These are phyloP conservation scores for Choloepus hoffmanni DNA, from an alignment of 2,113 vertebrate species.

Conservation along the genomic window DNA sequence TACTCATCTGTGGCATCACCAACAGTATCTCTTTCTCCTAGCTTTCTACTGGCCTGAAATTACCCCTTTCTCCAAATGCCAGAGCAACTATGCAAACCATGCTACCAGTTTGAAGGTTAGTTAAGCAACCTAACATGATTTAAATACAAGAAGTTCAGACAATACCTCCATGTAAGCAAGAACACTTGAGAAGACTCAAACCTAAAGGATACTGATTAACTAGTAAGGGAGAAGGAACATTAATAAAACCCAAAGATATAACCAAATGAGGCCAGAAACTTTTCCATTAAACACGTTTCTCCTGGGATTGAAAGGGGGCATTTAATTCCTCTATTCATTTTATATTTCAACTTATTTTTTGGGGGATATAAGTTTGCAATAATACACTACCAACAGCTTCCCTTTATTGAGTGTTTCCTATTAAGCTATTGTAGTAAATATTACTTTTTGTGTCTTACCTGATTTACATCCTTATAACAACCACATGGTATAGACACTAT, in stretches of 20 bases:
- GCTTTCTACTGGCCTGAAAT: slow-evolving; percentile 10
- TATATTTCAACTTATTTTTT: slow-evolving; percentile 24
- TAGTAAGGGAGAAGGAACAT: neutral
- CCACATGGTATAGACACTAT: neutral
- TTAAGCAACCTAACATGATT: neutral
- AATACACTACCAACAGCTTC: neutral
- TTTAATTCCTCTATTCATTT: slow-evolving; percentile 9
- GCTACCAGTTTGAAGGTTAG: neutral
- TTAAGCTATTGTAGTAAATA: neutral
- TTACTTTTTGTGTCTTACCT: slow-evolving; percentile 44
- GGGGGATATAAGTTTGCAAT: neutral
- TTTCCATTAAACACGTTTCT: slow-evolving; percentile 24
- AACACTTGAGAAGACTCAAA: neutral
- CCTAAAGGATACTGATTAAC: neutral
- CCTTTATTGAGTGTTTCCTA: slow-evolving; percentile 1
- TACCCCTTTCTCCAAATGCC: slow-evolving; percentile 16
- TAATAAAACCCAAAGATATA: neutral
- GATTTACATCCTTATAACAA: neutral
- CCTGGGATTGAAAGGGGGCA: neutral
- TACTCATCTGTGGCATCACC: slow-evolving; percentile 43
- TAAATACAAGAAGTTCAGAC: neutral
- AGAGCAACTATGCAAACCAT: neutral
- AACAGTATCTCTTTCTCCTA: neutral
- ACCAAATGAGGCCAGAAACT: neutral
- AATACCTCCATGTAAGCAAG: neutral